Evolutionary conservation across 92 coral and sea anemone species (phyloP), one percentile per base, ranked within the genome.

Genomic region (Chrysogorgia sp.): DNA sequence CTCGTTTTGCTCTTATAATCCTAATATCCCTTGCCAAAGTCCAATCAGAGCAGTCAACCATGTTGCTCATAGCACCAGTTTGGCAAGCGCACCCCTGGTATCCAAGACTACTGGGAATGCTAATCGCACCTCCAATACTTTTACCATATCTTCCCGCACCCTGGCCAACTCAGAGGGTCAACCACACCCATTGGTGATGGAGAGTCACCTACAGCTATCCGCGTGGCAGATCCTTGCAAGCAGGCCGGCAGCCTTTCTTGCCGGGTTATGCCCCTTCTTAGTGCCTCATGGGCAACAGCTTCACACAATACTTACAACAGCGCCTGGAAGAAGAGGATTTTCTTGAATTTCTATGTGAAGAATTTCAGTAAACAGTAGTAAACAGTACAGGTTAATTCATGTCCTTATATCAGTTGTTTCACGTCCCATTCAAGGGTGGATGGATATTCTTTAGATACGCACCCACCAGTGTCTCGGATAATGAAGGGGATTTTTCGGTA

Each of bases 341-440:
- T 13, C 12, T 56, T 13, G 26, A 56, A 7, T 56, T 10, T 23
- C 21, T 56, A 23, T 10, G 12, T 21, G 63, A 56, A 10, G 9
- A 7, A 9, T 56, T 10, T 56, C 7, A 10, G n/a, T n/a, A n/a
- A n/a, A n/a, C 7, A 23, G 21, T 10, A 23, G 63, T 23, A 56
- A 21, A 56, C 7, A 23, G 7, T 56, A 56, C 63, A 10, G 63
- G 7, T 8, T 23, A 56, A 10, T 56, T 23, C 9, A 13, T 9
- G 21, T 7, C 76, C 70, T 29, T 74, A 35, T 59, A 65, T 84
- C 84, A 65, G 74, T 78, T 6, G 66, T 84, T 19, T 83, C 84
- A 71, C 88, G 0, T 68, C 65, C 25, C 84, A 66, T 63, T 2
- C 19, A 4, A 82, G 85, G 10, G 58, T 64, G 2, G 78, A 70